Base-by-base conservation (phyloP, 1,140 invertebrate species). In the Danaus melanippus region DNA sequence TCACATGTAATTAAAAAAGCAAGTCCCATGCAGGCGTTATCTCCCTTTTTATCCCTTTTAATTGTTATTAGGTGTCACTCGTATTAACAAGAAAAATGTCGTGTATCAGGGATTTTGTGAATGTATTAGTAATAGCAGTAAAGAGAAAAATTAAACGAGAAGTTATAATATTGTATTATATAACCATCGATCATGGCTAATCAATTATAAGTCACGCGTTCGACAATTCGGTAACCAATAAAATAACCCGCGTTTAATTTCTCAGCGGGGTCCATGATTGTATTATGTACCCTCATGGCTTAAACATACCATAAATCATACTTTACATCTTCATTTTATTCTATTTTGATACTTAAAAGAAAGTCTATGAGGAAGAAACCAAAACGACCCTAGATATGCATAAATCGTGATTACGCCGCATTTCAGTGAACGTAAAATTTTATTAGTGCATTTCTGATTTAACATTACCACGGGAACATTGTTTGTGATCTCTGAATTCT, bases 401-500 rank as follows among this genome's bases (percentile, higher is more conserved):
- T 32, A 32, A 32, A 32, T 32, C 21, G 2, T 32, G 58, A 54
- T 54, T 50, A 51, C 57, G 57, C 57, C 51, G 15, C 44, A 57
- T 47, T 64, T 64, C 51, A 62, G 47, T 48, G 21, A 46, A 50
- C 56, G 47, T 59, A 32, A 58, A 63, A 54, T 63, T 62, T 58
- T 58, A 58, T 72, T 64, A 42, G 53, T 63, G 56, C 62, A 55
- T 59, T 60, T 49, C 51, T 65, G 50, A 63, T 62, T 66, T 61
- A 65, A 64, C 60, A 69, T 66, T 71, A 76, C 69, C 66, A 65
- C 53, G 11, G 46, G 41, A 52, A 64, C 48, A 79, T 75, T 76
- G 69, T 76, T 76, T 54, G 60, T 69, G 66, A 74, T 74, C 69
- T 76, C 51, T 48, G 45, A 61, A 63, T 63, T 63, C 60, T 61